Base-by-base conservation (phyloP, 2,888 invertebrate genomes). In the Sinotaia quadrata region DNA sequence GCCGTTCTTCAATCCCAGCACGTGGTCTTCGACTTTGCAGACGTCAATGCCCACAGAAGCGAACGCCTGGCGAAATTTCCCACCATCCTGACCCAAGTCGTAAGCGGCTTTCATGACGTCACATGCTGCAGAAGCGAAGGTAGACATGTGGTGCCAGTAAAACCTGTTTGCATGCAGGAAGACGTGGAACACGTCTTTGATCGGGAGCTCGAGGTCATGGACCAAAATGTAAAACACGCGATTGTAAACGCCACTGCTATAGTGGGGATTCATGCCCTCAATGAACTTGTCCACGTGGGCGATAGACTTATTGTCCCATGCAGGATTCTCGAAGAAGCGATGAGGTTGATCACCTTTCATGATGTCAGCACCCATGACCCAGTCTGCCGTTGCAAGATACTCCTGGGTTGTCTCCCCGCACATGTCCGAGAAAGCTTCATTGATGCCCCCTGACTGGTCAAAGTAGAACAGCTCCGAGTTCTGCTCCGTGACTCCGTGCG, bases 351-450 rank as follows among this genome's bases (percentile, higher is more conserved):
- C 51, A 7, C 37, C 31, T 49, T 75, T 77, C 57, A 69, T 69
- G 24, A 74, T 67, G 21, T 72, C 71, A 7, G 63, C 29, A 3
- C 78, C 79, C 18, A 69, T 60, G 29, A 74, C 18, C 62, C 73
- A 74, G 51, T 79, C 78, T 12, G 66, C 21, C 4, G 29, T 31
- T 27, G 18, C 29, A 2, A 75, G 36, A 58, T 67, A 79, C 8
- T 62, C 67, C 44, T 78, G 75, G 3, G 73, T 69, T 1, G 74
- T 69, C 52, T 78, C 78, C 3, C 78, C 80, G 3, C 78, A 54
- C 59, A 81, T 80, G 58, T 79, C 80, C 12, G 78, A 76, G 71
- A 80, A 80, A 4, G 79, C 79, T 68, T 81, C 81, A 57, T 79
- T 79, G 8, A 81, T 72, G 27, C 75, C 79, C 8, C 81, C 81